Evolutionary conservation across 2,888 invertebrate genomes (phyloP).

Genomic region (Hipparchia semele): DNA sequence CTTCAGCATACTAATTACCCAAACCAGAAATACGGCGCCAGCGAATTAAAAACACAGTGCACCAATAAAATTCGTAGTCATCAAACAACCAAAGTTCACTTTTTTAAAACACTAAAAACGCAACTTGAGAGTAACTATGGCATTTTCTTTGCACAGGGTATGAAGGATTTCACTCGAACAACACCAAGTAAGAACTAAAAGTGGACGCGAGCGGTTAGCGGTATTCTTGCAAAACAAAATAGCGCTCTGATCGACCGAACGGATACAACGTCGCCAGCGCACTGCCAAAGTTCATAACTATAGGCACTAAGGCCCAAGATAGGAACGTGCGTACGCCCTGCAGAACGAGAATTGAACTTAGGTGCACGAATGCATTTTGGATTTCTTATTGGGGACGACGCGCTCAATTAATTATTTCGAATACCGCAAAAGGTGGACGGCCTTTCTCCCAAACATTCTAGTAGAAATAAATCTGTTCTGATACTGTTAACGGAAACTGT

Average conservation of each 20-base stretch:
- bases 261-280: slow-evolving; percentile 67
- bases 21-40: slow-evolving; percentile 13
- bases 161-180: slow-evolving; percentile 40
- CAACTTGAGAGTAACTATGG: slow-evolving; percentile 40
- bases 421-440: slow-evolving; percentile 60
- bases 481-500: neutral
- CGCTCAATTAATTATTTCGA: slow-evolving; percentile 58
- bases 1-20: neutral
- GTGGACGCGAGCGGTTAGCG: slow-evolving; percentile 43
- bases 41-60: neutral
- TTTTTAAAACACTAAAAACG: slow-evolving; percentile 29
- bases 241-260: slow-evolving; percentile 68
- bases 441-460: slow-evolving; percentile 52
- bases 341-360: slow-evolving; percentile 62
- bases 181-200: slow-evolving; percentile 41
- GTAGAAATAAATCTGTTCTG: slow-evolving; percentile 12
- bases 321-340: slow-evolving; percentile 41
- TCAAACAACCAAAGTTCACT: slow-evolving; percentile 25
- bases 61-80: neutral
- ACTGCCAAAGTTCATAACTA: slow-evolving; percentile 48
- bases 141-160: slow-evolving; percentile 21
- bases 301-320: slow-evolving; percentile 10
- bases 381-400: slow-evolving; percentile 62
- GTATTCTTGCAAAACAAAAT: slow-evolving; percentile 55
- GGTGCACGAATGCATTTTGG: slow-evolving; percentile 60